These are phyloP conservation scores for Speoplatyrhinus poulsoni DNA, from an alignment of 2,113 vertebrate genomes.

Conservation along the genomic window DNA sequence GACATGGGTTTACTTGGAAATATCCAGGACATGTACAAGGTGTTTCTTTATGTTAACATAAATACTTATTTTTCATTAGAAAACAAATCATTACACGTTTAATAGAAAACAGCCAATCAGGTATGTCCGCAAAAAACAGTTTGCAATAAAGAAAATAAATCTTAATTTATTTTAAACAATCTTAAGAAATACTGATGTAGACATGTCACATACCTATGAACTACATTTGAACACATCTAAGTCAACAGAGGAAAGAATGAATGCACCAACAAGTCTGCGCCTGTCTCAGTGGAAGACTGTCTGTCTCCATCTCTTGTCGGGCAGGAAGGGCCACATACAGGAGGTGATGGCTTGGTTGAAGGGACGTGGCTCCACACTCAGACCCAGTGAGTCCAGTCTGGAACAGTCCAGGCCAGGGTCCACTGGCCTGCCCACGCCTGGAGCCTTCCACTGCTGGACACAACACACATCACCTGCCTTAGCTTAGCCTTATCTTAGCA, in stretches of 20 bases:
- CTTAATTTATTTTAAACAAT: no score
- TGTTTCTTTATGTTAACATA: no score
- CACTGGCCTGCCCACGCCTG: slow-evolving; percentile 82
- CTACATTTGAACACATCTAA: not conserved
- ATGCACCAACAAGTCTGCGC: not conserved
- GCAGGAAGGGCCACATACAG: slow-evolving; percentile 93
- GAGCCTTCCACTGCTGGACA: slow-evolving; percentile 86
- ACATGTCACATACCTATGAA: no score
- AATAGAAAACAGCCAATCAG: no score
- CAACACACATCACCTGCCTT: not conserved
- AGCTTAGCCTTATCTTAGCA: not conserved
- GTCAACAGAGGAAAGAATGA: not conserved
- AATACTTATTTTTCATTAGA: no score
- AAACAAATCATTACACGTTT: no score
- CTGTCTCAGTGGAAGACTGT: slow-evolving; percentile 86
- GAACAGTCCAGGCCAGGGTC: slow-evolving; percentile 91
- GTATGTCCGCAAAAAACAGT: no score
- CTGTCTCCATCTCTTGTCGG: slow-evolving; percentile 94
- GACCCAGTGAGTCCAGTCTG: slow-evolving; percentile 85
- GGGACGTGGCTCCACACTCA: slow-evolving; percentile 81
- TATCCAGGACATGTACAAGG: no score
- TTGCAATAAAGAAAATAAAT: no score
- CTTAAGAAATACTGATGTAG: no score
- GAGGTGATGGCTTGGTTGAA: slow-evolving; percentile 86
- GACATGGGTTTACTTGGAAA: no score